Evolutionary conservation across 2,797 vertebrate species (phyloP).

Genomic region (Merluccius polli): DNA sequence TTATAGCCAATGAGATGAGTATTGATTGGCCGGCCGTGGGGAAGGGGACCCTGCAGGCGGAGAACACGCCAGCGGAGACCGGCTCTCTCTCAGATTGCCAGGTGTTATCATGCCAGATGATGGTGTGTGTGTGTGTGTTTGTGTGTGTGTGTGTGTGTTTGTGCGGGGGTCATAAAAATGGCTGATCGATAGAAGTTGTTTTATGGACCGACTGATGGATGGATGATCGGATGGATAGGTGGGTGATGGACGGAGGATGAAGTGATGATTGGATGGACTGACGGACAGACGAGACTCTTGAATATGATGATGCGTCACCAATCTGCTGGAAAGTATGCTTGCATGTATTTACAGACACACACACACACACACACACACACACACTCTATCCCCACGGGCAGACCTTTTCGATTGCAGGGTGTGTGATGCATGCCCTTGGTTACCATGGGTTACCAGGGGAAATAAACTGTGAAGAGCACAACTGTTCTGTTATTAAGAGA

Average conservation of each 20-base stretch:
- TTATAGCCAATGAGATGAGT: conserved; percentile 26
- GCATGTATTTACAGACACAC: not conserved
- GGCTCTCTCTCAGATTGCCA: too few species aligned
- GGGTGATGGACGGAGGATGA: not conserved
- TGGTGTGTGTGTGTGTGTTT: not conserved
- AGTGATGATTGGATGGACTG: not conserved
- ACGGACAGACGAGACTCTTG: not conserved
- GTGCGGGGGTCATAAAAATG: not conserved
- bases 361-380: not conserved
- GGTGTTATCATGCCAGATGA: too few species aligned
- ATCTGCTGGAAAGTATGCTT: conserved; percentile 13
- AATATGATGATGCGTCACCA: not conserved
- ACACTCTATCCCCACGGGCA: not conserved
- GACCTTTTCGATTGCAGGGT: not conserved
- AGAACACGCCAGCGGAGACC: too few species aligned
- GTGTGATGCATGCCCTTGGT: conserved; percentile 29
- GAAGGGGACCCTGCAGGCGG: too few species aligned
- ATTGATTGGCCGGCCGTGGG: conserved; percentile 26
- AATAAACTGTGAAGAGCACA: conserved; percentile 51
- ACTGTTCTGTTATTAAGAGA: not conserved
- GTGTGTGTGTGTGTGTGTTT: not conserved
- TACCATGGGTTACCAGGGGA: conserved; percentile 41
- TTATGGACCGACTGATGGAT: not conserved
- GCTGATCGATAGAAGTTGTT: not conserved
- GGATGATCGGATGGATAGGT: not conserved